phyloP scores from a whole-genome alignment of 2,797 vertebrate species.

The Sarcophilus harrisii region DNA sequence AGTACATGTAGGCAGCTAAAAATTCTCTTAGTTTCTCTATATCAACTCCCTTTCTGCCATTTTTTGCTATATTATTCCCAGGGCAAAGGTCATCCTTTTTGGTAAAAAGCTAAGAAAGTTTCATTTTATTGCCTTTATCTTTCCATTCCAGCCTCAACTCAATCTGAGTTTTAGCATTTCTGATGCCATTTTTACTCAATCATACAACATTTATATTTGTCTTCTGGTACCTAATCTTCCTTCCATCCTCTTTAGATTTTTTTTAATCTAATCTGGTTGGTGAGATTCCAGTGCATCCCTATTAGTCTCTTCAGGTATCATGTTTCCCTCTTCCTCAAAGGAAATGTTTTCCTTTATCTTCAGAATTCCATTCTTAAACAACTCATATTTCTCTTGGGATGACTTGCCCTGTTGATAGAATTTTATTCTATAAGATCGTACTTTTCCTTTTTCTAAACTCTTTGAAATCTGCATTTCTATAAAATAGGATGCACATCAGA shows the following conservation, averaged over 20 bases:
- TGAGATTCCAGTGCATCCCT: not conserved
- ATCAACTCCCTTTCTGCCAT: too few species aligned
- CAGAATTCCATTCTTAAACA: not conserved
- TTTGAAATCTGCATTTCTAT: not conserved
- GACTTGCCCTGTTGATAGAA: not conserved
- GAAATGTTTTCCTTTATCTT: not conserved
- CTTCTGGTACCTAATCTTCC: not conserved
- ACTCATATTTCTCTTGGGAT: not conserved
- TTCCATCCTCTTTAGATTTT: not conserved
- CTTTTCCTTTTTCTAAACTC: not conserved
- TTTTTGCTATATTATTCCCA: too few species aligned
- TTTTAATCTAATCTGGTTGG: not conserved
- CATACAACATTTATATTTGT: not conserved
- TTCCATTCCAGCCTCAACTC: not conserved
- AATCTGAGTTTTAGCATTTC: not conserved
- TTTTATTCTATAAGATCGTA: not conserved
- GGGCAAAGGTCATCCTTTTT: too few species aligned
- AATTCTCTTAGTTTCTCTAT: too few species aligned
- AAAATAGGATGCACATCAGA: not conserved
- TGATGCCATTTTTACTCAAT: not conserved
- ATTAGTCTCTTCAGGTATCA: not conserved
- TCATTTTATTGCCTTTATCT: not conserved
- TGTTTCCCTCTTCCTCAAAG: not conserved
- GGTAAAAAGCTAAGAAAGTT: not conserved
- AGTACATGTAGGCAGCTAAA: too few species aligned